Evolutionary conservation across 92 coral and sea anemone genomes (phyloP), one percentile per base, ranked within the genome.

Genomic region (Bergia puertoricense): DNA sequence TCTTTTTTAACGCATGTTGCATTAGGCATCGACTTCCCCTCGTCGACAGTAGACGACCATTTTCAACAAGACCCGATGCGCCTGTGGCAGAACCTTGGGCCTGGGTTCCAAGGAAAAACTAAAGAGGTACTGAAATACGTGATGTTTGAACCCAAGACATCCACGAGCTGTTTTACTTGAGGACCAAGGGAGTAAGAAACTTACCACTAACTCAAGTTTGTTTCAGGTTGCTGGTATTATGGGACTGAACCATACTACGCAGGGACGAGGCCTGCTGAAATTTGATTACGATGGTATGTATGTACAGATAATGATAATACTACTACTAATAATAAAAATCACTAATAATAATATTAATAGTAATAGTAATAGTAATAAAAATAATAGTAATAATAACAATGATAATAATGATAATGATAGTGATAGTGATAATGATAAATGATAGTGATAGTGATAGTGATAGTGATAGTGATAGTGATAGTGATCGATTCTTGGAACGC

Each of bases 21-120:
- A 20, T 30, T n/a, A 96, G 98, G 98, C 5, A 85, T 94, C 20
- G 98, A 94, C 77, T 93, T 93, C 75, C 98, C 97, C 30, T 92
- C 98, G n/a, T 91, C 97, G 38, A 94, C 97, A 30, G 89, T 93
- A 3, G 98, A 94, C 72, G 98, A 94, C 87, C 71, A 90, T 68
- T 94, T 96, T 80, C 92, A 90, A 44, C 93, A 54, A 42, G 92
- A 94, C 16, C 92, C 89, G n/a, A 89, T 96, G 92, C 95, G 94
- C 18, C 86, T 96, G 44, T 96, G 98, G 98, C 91, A 94, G 89
- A 96, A 94, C 86, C 86, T 91, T 45, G 98, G 98, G 6, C 92
- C 88, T 39, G 96, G 96, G 56, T 91, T 86, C 79, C 90, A 94
- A 13, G 98, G 97, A 48, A 79, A 84, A 38, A 96, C 98, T 1